A percentile compares a stretch with the other conserved stretches of the same genome.
These are phyloP conservation scores for Harpalus rufipes DNA, from an alignment of 2,888 invertebrate species.

Conservation along the genomic window DNA sequence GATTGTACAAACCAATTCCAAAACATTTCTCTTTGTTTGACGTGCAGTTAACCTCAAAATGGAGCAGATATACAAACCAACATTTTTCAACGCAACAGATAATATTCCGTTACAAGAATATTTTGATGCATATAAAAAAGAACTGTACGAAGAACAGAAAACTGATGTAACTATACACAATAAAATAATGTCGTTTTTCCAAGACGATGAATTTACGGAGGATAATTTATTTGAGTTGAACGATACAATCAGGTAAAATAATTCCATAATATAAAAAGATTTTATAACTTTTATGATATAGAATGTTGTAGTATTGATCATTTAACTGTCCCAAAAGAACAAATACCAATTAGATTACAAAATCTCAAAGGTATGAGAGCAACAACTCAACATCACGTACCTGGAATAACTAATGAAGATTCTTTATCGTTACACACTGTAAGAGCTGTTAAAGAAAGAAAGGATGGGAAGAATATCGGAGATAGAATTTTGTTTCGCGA, in stretches of 20 bases:
- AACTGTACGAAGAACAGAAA: constrained; percentile 49
- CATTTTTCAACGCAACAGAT: constrained; percentile 63
- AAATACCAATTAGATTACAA: constrained; percentile 23
- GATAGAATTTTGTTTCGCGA: neutral
- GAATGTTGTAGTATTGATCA: constrained; percentile 62
- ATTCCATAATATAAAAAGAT: neutral
- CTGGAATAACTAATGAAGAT: constrained; percentile 53
- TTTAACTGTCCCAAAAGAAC: constrained; percentile 65
- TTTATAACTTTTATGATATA: constrained; percentile 20
- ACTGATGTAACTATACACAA: neutral
- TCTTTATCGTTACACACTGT: constrained; percentile 65
- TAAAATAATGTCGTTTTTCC: neutral
- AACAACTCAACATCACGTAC: neutral
- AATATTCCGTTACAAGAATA: constrained; percentile 66
- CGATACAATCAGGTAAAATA: constrained; percentile 44
- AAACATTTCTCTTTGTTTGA: neutral
- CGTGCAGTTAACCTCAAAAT: constrained; percentile 67
- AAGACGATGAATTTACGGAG: constrained; percentile 4
- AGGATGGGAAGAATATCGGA: neutral
- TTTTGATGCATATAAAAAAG: constrained; percentile 63
- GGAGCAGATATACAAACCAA: constrained; percentile 70
- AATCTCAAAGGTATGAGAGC: neutral
- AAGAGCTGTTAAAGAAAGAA: constrained; percentile 49
- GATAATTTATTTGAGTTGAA: constrained; percentile 21
- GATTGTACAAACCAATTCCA: too few relatives aligned